Evolutionary conservation across 2,888 invertebrate species (phyloP).

Genomic region (Eilema depressum): DNA sequence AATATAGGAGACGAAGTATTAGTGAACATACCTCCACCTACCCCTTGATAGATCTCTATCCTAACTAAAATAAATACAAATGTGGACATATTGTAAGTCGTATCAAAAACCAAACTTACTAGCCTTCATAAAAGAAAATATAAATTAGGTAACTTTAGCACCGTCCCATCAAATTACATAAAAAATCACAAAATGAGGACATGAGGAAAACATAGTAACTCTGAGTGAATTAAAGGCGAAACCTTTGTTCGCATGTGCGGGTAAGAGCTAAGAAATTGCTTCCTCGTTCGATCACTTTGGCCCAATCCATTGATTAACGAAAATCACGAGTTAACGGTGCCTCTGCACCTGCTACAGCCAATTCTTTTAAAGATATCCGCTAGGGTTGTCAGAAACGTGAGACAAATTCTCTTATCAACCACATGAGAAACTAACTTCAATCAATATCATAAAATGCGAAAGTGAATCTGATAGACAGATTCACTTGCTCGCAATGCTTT

Average conservation of each 20-base stretch:
- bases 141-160: background rate
- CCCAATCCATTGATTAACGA: conserved; percentile 76
- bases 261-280: conserved; percentile 77
- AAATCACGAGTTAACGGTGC: conserved; percentile 72
- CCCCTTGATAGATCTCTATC: too few relatives aligned
- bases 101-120: background rate
- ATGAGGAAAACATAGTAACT: conserved; percentile 44
- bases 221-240: conserved; percentile 40
- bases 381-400: conserved; percentile 39
- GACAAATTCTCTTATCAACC: too few relatives aligned
- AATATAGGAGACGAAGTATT: too few relatives aligned
- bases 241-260: conserved; percentile 52
- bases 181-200: conserved; percentile 43
- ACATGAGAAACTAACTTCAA: background rate
- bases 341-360: conserved; percentile 68
- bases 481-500: too few relatives aligned
- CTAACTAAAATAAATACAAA: too few relatives aligned
- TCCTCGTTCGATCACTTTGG: conserved; percentile 60
- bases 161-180: conserved; percentile 16
- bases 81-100: too few relatives aligned
- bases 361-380: conserved; percentile 63
- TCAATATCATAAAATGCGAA: background rate
- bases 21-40: too few relatives aligned
- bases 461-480: too few relatives aligned
- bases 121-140: background rate